phyloP scores from a whole-genome alignment of 2,888 invertebrate genomes.

The Aleiodes testaceus region DNA sequence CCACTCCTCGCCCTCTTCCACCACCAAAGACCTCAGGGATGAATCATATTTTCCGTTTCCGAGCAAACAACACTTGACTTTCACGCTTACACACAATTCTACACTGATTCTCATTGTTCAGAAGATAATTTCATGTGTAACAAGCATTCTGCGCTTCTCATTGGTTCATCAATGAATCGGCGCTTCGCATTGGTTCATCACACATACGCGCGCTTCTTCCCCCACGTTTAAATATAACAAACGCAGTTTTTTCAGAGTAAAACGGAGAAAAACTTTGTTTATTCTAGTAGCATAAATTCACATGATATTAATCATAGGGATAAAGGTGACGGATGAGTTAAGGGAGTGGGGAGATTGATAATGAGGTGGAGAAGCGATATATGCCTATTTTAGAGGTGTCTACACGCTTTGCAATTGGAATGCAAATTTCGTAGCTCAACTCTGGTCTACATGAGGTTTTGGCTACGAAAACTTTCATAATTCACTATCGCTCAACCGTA shows the following conservation, averaged over 20 bases:
- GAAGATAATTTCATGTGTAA: too few relatives aligned
- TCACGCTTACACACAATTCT: slow-evolving; percentile 44
- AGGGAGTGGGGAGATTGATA: neutral
- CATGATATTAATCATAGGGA: too few relatives aligned
- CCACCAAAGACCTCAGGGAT: neutral
- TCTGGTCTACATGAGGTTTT: slow-evolving; percentile 25
- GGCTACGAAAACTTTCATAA: slow-evolving; percentile 40
- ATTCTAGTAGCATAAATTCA: too few relatives aligned
- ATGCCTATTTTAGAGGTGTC: slow-evolving; percentile 25
- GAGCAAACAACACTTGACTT: slow-evolving; percentile 7
- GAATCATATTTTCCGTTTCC: slow-evolving; percentile 31
- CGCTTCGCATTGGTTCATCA: too few relatives aligned
- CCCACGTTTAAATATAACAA: too few relatives aligned
- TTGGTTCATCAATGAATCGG: too few relatives aligned
- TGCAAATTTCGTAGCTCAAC: slow-evolving; percentile 36
- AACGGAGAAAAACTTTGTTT: too few relatives aligned
- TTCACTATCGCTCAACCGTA: slow-evolving; percentile 43
- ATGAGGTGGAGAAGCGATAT: neutral
- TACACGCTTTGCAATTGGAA: slow-evolving; percentile 40
- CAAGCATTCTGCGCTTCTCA: too few relatives aligned
- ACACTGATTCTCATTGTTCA: too few relatives aligned
- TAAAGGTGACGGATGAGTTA: too few relatives aligned
- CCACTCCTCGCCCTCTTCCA: slow-evolving; percentile 1
- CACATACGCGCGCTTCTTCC: too few relatives aligned
- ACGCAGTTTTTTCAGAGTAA: too few relatives aligned